Evolutionary conservation across 2,113 vertebrate species (phyloP), one percentile per base, ranked within the genome.

Genomic region (Copsychus sechellarum): DNA sequence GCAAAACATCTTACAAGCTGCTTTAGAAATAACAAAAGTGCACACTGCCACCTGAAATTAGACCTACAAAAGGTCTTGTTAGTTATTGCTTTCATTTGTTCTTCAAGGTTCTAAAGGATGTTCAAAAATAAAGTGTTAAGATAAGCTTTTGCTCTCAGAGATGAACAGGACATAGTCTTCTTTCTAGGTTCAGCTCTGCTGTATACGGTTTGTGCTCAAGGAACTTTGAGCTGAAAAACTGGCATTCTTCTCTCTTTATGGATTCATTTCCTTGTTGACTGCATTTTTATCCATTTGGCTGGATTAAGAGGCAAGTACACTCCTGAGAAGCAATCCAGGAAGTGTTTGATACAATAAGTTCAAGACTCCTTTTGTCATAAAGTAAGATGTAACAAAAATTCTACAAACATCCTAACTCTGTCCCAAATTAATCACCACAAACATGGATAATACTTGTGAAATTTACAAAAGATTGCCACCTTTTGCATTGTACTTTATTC

Each of bases 51-150:
- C 24, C 42, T 78, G 51, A 81, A 95, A 84, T 79, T 84, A 84
- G 69, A 91, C 54, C 34, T 86, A 57, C 81, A 79, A 84, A 81
- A 65, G 38, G 34, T 93, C 80, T 20, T 83, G 23, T 89, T 90
- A 92, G 38, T 78, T 89, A 81, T 36, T 65, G 26, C 12, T 91
- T 93, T 84, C 51, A 89, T 92, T 88, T 93, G 29, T 65, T 76
- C 31, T 71, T 34, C 69, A 88, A 81, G 67, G 14, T 26, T 6
- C 7, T 92, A 87, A 91, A 60, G 16, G 45, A 65, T 91, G 54
- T 56, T 81, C 64, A 45, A 43, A 92, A 77, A 79, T 85, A 65
- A 72, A 79, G 22, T 40, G 17, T 64, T 72, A 86, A 21, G 31
- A 61, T 15, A 62, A 71, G 17, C 22, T 92, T 67, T 6, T 73